These are phyloP conservation scores for Armadillidium nasatum DNA, from an alignment of 1,140 invertebrate genomes.

Conservation along the genomic window DNA sequence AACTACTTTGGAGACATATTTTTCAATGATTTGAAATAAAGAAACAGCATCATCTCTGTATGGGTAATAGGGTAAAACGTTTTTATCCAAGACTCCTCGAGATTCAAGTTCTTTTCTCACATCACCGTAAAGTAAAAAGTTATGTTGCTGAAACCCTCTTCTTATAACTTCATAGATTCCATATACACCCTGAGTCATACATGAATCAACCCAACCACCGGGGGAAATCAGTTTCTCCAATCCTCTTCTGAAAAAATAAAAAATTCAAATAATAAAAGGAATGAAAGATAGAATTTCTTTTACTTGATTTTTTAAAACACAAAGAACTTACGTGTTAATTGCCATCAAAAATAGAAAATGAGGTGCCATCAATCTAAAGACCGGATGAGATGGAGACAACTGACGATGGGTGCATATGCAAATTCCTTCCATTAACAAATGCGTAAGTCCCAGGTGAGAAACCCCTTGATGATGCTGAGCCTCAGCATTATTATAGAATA, in stretches of 20 bases:
- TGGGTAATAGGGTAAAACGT: constrained; percentile 52
- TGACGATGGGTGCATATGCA: constrained; percentile 51
- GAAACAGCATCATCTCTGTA: constrained; percentile 54
- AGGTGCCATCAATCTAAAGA: constrained; percentile 54
- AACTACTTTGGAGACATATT: constrained; percentile 52
- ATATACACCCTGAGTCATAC: constrained; percentile 52
- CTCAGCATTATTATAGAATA: constrained; percentile 56
- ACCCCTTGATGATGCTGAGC: constrained; percentile 53
- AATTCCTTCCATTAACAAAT: constrained; percentile 55
- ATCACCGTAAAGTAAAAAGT: constrained; percentile 47
- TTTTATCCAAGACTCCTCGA: constrained; percentile 48
- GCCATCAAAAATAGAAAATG: constrained; percentile 54
- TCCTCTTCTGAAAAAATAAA: constrained; percentile 50
- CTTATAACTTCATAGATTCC: constrained; percentile 53
- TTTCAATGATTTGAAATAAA: constrained; percentile 50
- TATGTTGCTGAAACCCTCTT: constrained; percentile 47
- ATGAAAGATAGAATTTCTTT: background rate
- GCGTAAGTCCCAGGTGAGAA: constrained; percentile 54
- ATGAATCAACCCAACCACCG: constrained; percentile 54
- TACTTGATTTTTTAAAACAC: background rate
- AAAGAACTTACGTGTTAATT: constrained; percentile 49
- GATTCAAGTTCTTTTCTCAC: constrained; percentile 47
- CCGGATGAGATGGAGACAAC: constrained; percentile 53
- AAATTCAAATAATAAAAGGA: no score
- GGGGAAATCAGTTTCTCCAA: constrained; percentile 51